Base-by-base conservation (phyloP, 2,113 vertebrate genomes). In the Carettochelys insculpta region DNA sequence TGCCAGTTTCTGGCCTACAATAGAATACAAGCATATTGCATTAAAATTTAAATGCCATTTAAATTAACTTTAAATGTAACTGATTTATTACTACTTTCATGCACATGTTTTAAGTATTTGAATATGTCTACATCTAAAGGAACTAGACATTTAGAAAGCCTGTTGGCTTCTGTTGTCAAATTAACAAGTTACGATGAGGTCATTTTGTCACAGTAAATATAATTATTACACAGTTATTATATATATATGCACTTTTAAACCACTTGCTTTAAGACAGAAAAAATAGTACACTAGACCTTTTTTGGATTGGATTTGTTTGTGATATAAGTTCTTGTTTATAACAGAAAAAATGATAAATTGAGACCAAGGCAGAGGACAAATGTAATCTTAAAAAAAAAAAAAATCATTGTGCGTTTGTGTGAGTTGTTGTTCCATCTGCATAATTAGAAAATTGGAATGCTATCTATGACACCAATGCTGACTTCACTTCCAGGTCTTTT, bases 401-500 rank as follows among this genome's bases (percentile, higher is more conserved):
- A 34, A 14, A 2, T 48, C 79, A 80, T 41, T 81, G 56, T 87
- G 45, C 92, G 68, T 58, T 76, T 80, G 31, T 58, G 13, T 43
- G 54, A 88, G 43, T 71, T 47, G 38, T 65, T 92, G 27, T 83
- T 92, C 88, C 86, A 95, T 94, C 80, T 92, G 65, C 77, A 84
- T 83, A 87, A 96, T 90, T 89, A 95, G 86, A 93, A 94, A 96
- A 95, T 93, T 71, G 52, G 81, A 90, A 96, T 90, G 93, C 22
- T 83, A 43, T 77, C 93, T 95, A 27, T 94, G 90, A 94, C 0
- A 5, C 89, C 83, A 82, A 83, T 92, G 92, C 93, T 95, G 80
- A 94, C 93, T 96, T 96, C 82, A 94, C 45, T 96, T 95, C 76
- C 92, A 92, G 80, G 73, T 88, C 90, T 94, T 96, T 93, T 87